A percentile compares a stretch with the other conserved stretches of the same genome.
Conservation (phyloP, 2,113 vertebrate species). For the Eleginops maclovinus region DNA sequence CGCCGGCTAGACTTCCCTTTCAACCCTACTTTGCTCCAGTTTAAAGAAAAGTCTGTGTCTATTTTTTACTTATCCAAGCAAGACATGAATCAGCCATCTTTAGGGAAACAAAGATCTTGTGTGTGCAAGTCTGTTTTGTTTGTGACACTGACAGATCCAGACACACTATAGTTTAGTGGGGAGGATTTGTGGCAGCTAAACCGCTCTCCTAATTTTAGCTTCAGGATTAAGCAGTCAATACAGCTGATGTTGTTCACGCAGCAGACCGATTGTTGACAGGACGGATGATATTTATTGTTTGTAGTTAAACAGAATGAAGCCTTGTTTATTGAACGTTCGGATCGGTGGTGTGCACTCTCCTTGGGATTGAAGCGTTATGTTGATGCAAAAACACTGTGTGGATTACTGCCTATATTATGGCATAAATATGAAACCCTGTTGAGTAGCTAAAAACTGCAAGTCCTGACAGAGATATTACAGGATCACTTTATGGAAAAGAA, state of each 20-base stretch:
- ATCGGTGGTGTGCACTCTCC: not conserved
- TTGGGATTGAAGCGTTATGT: not conserved
- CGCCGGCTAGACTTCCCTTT: not conserved
- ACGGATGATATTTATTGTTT: not conserved
- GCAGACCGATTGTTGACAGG: not conserved
- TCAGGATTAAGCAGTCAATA: not conserved
- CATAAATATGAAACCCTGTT: not conserved
- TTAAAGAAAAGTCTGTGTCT: not conserved
- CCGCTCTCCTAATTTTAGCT: not conserved
- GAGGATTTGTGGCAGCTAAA: slow-evolving; percentile 6
- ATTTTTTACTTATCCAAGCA: not conserved
- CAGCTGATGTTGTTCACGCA: not conserved
- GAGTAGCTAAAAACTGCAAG: not conserved
- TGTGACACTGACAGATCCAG: not conserved
- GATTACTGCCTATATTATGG: not conserved
- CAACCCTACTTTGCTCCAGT: not conserved
- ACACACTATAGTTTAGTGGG: not conserved
- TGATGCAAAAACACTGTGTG: not conserved
- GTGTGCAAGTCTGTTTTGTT: not conserved
- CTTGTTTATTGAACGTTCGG: not conserved
- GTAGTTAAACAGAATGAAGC: not conserved
- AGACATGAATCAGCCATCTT: not conserved
- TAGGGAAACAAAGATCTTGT: not conserved
- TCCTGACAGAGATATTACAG: not conserved
- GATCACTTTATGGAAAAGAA: too few relatives aligned